Conservation (phyloP, 2,888 invertebrate genomes). For the Zele albiditarsus region DNA sequence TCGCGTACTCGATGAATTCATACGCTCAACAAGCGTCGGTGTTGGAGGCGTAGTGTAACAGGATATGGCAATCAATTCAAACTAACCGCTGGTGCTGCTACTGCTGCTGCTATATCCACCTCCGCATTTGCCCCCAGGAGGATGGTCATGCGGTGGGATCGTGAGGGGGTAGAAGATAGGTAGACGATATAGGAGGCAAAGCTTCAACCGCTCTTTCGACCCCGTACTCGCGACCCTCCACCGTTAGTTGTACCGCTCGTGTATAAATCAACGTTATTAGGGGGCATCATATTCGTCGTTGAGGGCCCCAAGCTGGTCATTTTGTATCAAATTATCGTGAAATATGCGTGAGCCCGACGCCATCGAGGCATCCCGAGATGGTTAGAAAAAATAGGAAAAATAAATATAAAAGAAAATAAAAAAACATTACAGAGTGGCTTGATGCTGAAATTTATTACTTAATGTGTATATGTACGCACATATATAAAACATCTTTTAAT, state of each 20-base stretch:
- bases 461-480: background rate
- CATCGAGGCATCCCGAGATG: slow-evolving; percentile 23
- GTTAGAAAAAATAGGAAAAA: background rate
- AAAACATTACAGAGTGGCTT: background rate
- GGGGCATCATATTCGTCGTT: slow-evolving; percentile 67
- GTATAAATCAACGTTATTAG: slow-evolving; percentile 72
- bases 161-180: slow-evolving; percentile 7
- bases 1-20: slow-evolving; percentile 33
- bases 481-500: background rate
- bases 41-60: slow-evolving; percentile 62
- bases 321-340: slow-evolving; percentile 71
- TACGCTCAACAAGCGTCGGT: slow-evolving; percentile 41
- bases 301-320: slow-evolving; percentile 63
- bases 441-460: background rate
- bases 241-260: slow-evolving; percentile 59
- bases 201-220: slow-evolving; percentile 59
- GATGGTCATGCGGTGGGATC: slow-evolving; percentile 21
- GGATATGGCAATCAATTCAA: slow-evolving; percentile 71
- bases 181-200: slow-evolving; percentile 54
- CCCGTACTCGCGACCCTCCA: slow-evolving; percentile 53
- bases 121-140: slow-evolving; percentile 4
- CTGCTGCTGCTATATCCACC: slow-evolving; percentile 3
- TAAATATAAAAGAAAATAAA: slow-evolving; percentile 2
- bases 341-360: slow-evolving; percentile 55
- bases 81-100: slow-evolving; percentile 61